Percentiles rank a stretch among this genome's conserved stretches.
phyloP scores from a whole-genome alignment of 1,140 invertebrate genomes.

The Drosophila pachea region DNA sequence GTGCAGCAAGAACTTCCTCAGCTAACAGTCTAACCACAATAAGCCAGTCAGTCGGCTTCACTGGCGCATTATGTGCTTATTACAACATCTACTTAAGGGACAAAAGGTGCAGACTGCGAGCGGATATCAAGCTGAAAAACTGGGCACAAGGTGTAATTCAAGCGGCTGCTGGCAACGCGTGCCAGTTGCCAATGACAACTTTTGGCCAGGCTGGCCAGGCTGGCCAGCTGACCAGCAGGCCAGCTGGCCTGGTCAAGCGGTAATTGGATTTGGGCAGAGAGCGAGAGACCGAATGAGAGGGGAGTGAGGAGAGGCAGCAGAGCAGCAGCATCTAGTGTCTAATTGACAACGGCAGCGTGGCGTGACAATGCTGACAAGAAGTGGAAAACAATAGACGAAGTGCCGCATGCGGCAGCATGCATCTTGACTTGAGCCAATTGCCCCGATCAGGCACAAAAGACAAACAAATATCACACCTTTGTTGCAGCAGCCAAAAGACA shows the following conservation, averaged over 20 bases:
- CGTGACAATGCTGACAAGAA: slow-evolving; percentile 66
- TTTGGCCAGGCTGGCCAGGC: slow-evolving; percentile 1
- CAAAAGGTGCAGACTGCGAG: slow-evolving; percentile 21
- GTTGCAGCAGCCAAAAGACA: slow-evolving; percentile 42
- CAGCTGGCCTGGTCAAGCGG: slow-evolving; percentile 51
- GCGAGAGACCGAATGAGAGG: neutral
- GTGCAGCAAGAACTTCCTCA: neutral
- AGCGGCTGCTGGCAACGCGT: slow-evolving; percentile 43
- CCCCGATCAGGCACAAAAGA: slow-evolving; percentile 70
- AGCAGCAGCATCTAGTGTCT: slow-evolving; percentile 38
- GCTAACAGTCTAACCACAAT: neutral
- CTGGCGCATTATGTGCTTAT: slow-evolving; percentile 36
- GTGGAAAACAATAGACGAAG: slow-evolving; percentile 19
- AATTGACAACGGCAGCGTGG: slow-evolving; percentile 60
- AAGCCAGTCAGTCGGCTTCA: too few species aligned
- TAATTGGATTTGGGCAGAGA: slow-evolving; percentile 66
- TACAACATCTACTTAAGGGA: slow-evolving; percentile 28
- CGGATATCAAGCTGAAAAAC: slow-evolving; percentile 22
- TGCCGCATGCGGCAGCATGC: slow-evolving; percentile 25
- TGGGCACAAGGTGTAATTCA: slow-evolving; percentile 43
- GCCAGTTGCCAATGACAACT: slow-evolving; percentile 32
- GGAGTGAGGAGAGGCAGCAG: neutral
- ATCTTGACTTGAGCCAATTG: slow-evolving; percentile 78
- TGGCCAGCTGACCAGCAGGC: slow-evolving; percentile 10
- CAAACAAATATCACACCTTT: slow-evolving; percentile 79